Base-by-base conservation (phyloP, 2,113 vertebrate species). In the Paradoxurus hermaphroditus region DNA sequence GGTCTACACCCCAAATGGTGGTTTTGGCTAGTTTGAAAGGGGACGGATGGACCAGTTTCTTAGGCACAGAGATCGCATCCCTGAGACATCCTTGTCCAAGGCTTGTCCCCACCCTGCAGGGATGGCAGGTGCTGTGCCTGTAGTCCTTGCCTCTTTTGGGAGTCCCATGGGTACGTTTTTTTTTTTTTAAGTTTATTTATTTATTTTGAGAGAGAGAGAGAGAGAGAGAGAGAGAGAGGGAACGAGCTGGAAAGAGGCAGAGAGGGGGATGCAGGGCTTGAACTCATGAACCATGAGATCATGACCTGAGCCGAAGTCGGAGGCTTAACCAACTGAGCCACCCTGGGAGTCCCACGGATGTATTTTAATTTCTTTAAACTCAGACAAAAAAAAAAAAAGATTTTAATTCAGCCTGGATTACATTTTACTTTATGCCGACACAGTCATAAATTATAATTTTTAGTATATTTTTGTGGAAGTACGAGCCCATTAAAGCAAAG, bases 311-410 rank as follows among this genome's bases (percentile, higher is more conserved):
- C 56, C 18, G 21, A 59, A 59, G 21, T 59, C 0, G 8, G 21
- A 59, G 56, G 56, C 21, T 59, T 59, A 18, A 59, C 7, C 19
- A 5, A 59, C 56, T 59, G 21, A 59, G 21, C 21, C 56, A 59
- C 56, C 56, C 56, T 59, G 56, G 14, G 77, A 68, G 36, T 4
- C 21, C 49, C 15, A 11, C 3, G 34, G 51, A 86, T n/a, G 63
- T 49, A 18, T 41, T 84, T 92, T 56, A 13, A 68, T 85, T 73
- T 95, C 56, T 93, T 94, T 92, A 67, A 44, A 77, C 59, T 90
- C 63, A 94, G 56, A 91, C 59, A 31, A 14, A 90, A 87, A 53
- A 82, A 56, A 36, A 18, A 65, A 46, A 59, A 39, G 73, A 25
- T n/a, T n/a, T n/a, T 73, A 36, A 41, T 68, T 46, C 36, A 90